These are phyloP conservation scores for Acrocephalus scirpaceus DNA, from an alignment of 2,797 vertebrate genomes.

Conservation along the genomic window DNA sequence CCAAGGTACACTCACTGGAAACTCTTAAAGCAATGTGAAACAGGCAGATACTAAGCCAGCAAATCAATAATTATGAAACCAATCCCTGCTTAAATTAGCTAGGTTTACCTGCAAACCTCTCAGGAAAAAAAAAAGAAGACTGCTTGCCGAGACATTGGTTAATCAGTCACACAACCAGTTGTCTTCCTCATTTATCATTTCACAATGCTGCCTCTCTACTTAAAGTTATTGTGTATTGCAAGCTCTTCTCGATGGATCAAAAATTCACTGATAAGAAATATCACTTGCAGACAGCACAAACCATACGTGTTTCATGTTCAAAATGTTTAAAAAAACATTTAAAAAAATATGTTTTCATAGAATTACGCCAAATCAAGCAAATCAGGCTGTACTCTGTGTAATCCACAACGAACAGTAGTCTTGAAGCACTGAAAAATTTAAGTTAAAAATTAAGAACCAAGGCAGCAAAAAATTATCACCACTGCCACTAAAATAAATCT, in stretches of 20 bases:
- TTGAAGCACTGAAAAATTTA: neutral
- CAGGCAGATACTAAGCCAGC: neutral
- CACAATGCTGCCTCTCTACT: neutral
- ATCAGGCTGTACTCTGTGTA: neutral
- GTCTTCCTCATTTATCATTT: neutral
- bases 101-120: neutral
- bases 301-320: neutral
- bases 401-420: neutral
- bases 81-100: neutral
- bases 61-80: neutral
- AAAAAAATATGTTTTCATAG: neutral
- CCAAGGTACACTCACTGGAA: neutral
- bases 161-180: neutral
- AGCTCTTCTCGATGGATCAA: neutral
- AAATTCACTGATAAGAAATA: neutral
- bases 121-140: neutral
- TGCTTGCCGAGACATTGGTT: neutral
- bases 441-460: neutral
- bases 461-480: neutral
- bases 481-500: neutral
- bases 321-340: neutral
- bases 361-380: neutral
- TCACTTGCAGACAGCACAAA: neutral
- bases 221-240: fast-evolving
- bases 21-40: neutral